A percentile compares a stretch with the other conserved stretches of the same genome.
Conservation (phyloP, 2,113 vertebrate genomes). For the Mohoua ochrocephala region DNA sequence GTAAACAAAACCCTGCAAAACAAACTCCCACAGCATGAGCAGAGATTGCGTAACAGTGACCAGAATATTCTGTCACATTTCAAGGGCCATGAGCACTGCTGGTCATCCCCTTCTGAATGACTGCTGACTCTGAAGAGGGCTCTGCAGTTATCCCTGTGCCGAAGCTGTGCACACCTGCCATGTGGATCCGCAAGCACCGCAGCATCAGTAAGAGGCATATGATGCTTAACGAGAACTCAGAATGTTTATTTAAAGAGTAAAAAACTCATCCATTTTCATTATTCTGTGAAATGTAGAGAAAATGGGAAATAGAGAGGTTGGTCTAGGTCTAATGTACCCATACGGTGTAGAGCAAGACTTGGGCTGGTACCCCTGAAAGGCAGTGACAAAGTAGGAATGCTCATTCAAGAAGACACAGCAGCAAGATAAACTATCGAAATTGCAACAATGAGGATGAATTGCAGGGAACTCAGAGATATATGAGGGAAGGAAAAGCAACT, state of each 20-base stretch:
- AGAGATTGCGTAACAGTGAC: background rate
- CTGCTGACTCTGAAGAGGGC: background rate
- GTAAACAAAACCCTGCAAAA: background rate
- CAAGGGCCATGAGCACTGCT: background rate
- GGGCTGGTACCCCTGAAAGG: background rate
- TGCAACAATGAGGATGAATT: background rate
- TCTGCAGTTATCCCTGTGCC: background rate
- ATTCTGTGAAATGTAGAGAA: background rate
- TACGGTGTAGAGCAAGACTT: background rate
- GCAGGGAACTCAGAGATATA: background rate
- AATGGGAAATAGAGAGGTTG: background rate
- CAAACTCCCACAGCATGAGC: background rate
- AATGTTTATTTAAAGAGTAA: background rate
- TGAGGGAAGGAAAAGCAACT: background rate
- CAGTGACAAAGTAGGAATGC: background rate
- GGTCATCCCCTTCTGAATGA: background rate
- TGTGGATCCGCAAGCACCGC: background rate
- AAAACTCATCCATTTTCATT: background rate
- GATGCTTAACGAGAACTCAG: background rate
- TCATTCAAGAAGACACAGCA: background rate
- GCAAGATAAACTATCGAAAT: background rate
- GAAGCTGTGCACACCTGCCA: background rate
- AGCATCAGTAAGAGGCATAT: background rate
- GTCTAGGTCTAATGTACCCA: accelerated
- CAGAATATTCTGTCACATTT: background rate